These are phyloP conservation scores for Cyprinodon diabolis DNA, from an alignment of 2,797 vertebrate species.

Conservation along the genomic window DNA sequence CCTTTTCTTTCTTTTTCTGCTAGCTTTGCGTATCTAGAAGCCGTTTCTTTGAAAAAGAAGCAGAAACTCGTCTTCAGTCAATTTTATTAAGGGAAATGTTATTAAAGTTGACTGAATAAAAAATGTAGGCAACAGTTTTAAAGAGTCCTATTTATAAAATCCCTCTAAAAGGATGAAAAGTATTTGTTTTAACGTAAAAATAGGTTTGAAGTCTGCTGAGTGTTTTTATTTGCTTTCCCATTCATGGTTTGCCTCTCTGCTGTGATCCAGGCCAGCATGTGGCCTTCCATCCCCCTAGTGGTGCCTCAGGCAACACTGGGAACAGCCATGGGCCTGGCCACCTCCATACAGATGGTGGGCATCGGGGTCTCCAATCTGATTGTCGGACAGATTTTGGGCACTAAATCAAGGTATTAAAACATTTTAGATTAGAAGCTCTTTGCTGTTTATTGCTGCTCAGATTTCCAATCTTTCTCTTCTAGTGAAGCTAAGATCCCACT, in stretches of 20 bases:
- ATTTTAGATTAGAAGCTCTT: neutral
- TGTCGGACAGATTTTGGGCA: conserved; percentile 84
- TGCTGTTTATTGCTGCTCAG: neutral
- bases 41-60: too few relatives aligned
- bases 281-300: conserved; percentile 86
- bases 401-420: conserved; percentile 75
- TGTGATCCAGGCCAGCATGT: conserved; percentile 82
- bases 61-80: too few relatives aligned
- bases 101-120: neutral
- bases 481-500: conserved; percentile 85
- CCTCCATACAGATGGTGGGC: conserved; percentile 86
- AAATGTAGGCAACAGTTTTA: neutral
- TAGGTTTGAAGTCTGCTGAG: too few relatives aligned
- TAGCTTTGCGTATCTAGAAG: too few relatives aligned
- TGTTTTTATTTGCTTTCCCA: neutral
- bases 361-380: conserved; percentile 85
- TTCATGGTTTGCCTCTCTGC: neutral
- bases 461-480: neutral
- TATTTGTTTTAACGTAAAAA: too few relatives aligned
- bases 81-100: too few relatives aligned
- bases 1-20: too few relatives aligned
- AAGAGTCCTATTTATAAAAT: neutral
- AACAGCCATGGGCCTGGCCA: conserved; percentile 86
- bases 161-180: neutral
- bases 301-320: conserved; percentile 85